Percentiles rank a stretch among this genome's conserved stretches.
phyloP scores from a whole-genome alignment of 2,113 vertebrate genomes.

The Trachemys scripta region DNA sequence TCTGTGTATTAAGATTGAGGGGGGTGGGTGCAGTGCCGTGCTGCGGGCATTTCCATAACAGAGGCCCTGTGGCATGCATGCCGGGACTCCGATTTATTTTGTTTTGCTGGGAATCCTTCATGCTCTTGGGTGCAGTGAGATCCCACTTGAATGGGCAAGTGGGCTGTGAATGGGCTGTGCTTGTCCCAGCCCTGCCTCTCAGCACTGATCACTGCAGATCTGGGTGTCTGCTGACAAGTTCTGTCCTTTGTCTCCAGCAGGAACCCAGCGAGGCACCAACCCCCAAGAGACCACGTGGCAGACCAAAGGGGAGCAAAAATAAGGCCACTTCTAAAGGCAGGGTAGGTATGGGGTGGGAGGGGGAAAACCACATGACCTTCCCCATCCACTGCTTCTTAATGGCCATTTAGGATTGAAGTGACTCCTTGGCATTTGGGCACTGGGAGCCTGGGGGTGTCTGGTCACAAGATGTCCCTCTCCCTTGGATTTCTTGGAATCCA shows the following conservation, averaged over 20 bases:
- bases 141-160: not conserved
- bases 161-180: not conserved
- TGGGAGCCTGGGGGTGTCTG: not conserved
- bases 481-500: not conserved
- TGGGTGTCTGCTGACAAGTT: not conserved
- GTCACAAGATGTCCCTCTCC: not conserved
- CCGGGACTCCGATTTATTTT: not conserved
- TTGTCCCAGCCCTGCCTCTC: not conserved
- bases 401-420: not conserved
- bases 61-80: not conserved
- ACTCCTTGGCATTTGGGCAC: too few species aligned
- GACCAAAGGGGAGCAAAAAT: conserved; percentile 97
- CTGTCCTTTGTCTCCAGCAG: conserved; percentile 76
- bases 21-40: not conserved
- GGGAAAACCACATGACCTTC: not conserved
- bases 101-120: not conserved
- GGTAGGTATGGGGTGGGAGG: conserved; percentile 73
- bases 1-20: not conserved
- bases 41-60: not conserved
- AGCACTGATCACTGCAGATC: not conserved
- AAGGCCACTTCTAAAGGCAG: conserved; percentile 88
- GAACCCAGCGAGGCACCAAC: conserved; percentile 93
- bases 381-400: not conserved
- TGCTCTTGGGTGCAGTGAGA: not conserved
- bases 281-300: conserved; percentile 94